Evolutionary conservation across 2,113 vertebrate species (phyloP), one percentile per base, ranked within the genome.

Genomic region (Notothenia coriiceps): DNA sequence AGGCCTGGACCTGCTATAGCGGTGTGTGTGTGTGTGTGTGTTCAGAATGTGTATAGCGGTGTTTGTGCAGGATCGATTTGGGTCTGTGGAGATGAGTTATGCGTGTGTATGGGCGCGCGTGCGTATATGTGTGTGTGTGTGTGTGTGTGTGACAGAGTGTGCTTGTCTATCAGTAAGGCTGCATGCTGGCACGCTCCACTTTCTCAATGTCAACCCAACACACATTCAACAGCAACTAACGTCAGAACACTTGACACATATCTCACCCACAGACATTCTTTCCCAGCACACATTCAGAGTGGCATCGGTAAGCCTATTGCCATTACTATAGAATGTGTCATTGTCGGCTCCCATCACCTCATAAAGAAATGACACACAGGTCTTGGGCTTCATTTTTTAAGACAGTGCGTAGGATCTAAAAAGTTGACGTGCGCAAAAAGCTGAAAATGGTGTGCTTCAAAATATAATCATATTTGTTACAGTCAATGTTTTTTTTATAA

Each of bases 171-270:
- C 79, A 87, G 71, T 78, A 66, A 25, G 77, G 65, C 84, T 33
- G 76, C 86, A 72, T 22, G 66, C 68, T 81, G 86, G 79, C 77
- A 69, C n/a, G 49, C 82, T 88, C 77, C 64, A 75, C 79, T 88
- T 70, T 85, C 84, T 92, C 87, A 86, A 62, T 90, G 84, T 89
- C 90, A 91, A 69, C 54, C 83, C 59, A 83, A 79, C 76, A 84
- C 77, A 82, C 80, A 84, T 83, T 90, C 86, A 86, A 71, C 75
- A 76, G 79, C 79, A 74, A 65, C 85, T 82, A 85, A 85, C n/a
- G 79, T 88, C 82, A 89, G 81, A 80, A 67, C 69, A 83, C 75
- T 83, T 87, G 84, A 87, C 90, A 90, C 77, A 87, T 85, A 78
- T 84, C 75, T 75, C 84, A 87, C 79, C 81, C 77, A 80, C 76